These are phyloP conservation scores for Lasius fuliginosus DNA, from an alignment of 2,888 invertebrate genomes.

Conservation along the genomic window DNA sequence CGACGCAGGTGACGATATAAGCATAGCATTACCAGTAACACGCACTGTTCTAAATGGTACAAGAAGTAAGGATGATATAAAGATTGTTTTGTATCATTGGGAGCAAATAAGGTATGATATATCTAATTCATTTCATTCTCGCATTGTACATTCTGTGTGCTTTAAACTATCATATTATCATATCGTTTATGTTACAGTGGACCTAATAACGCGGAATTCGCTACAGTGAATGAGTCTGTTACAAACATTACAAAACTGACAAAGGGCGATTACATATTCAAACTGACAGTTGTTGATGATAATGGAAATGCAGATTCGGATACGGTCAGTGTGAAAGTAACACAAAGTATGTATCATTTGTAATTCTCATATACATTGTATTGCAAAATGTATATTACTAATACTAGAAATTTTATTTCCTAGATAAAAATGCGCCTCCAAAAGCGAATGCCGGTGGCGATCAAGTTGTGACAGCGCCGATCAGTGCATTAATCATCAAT, in stretches of 20 bases:
- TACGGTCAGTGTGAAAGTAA: slow-evolving; percentile 92
- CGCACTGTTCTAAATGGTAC: slow-evolving; percentile 94
- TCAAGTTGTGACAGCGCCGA: slow-evolving; percentile 92
- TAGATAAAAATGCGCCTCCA: slow-evolving; percentile 96
- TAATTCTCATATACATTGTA: not conserved
- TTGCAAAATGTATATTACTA: slow-evolving; percentile 16
- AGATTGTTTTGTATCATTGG: slow-evolving; percentile 95
- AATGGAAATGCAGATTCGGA: slow-evolving; percentile 93
- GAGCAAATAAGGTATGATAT: slow-evolving; percentile 89
- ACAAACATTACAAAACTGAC: slow-evolving; percentile 94
- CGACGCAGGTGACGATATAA: slow-evolving; percentile 87
- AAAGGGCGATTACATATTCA: slow-evolving; percentile 94
- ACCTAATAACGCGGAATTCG: slow-evolving; percentile 86
- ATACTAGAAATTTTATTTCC: slow-evolving; percentile 69
- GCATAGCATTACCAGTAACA: slow-evolving; percentile 94
- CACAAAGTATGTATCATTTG: slow-evolving; percentile 91
- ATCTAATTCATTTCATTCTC: slow-evolving; percentile 42
- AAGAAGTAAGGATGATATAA: slow-evolving; percentile 93
- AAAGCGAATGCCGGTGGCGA: slow-evolving; percentile 96
- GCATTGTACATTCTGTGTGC: slow-evolving; percentile 1
- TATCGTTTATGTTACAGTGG: slow-evolving; percentile 85
- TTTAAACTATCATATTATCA: slow-evolving; percentile 21
- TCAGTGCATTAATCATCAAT: slow-evolving; percentile 92
- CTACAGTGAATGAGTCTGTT: slow-evolving; percentile 88
- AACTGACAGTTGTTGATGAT: slow-evolving; percentile 94